Percentiles rank a stretch among this genome's conserved stretches.
Evolutionary conservation across 2,113 vertebrate species (phyloP).

Genomic region (Cryptoleucopteryx plumbea): DNA sequence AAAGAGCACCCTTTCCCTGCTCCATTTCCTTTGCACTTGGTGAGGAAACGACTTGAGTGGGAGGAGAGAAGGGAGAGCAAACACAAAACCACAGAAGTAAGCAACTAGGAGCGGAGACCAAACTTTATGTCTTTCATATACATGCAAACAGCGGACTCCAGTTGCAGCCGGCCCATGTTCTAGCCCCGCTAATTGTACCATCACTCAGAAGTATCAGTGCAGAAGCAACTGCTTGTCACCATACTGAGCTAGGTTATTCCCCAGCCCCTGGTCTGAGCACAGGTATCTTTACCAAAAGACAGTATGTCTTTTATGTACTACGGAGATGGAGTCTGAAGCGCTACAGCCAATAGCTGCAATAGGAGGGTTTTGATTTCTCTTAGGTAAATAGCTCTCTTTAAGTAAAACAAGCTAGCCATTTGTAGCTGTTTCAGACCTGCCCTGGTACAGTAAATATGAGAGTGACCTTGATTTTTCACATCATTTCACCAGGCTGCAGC

Average conservation of each 20-base stretch:
- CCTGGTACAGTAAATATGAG: not conserved
- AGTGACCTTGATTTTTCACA: constrained; percentile 41
- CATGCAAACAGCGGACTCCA: rapidly evolving
- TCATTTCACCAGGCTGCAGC: not conserved
- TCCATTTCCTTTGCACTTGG: not conserved
- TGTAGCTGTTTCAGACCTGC: constrained; percentile 5
- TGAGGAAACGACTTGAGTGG: not conserved
- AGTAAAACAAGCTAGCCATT: constrained; percentile 8
- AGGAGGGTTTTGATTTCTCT: not conserved
- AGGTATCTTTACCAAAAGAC: not conserved
- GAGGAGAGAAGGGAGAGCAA: not conserved
- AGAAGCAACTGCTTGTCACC: not conserved
- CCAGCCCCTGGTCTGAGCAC: not conserved
- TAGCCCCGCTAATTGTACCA: not conserved
- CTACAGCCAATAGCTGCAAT: not conserved
- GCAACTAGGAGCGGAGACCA: not conserved
- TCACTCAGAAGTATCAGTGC: rapidly evolving
- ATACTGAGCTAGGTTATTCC: not conserved
- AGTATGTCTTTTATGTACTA: not conserved
- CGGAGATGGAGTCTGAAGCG: not conserved
- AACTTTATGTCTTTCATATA: not conserved
- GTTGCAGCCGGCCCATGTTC: not conserved
- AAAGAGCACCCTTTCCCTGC: not conserved
- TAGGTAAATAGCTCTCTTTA: not conserved
- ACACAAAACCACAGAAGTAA: not conserved